These are phyloP conservation scores for Limnephilus lunatus DNA, from an alignment of 2,888 invertebrate species.

Conservation along the genomic window DNA sequence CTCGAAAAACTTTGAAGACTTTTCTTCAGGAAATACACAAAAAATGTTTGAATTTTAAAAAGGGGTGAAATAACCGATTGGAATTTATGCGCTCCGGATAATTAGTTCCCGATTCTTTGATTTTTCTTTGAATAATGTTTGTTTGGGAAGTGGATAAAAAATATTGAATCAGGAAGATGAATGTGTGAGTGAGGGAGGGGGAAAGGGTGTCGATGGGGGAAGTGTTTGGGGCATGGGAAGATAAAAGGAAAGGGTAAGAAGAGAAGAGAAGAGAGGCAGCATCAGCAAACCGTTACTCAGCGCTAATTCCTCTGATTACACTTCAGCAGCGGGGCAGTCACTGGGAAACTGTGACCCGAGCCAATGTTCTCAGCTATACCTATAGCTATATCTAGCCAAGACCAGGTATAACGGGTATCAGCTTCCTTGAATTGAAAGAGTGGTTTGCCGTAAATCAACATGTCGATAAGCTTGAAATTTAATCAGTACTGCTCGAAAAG, in stretches of 20 bases:
- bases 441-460: background rate
- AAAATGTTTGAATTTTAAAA: slow-evolving; percentile 16
- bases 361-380: slow-evolving; percentile 3
- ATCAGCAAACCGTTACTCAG: slow-evolving; percentile 66
- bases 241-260: slow-evolving; percentile 40
- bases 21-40: slow-evolving; percentile 28
- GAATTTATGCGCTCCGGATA: slow-evolving; percentile 60
- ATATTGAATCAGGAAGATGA: slow-evolving; percentile 53
- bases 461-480: background rate
- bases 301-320: slow-evolving; percentile 66
- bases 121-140: slow-evolving; percentile 63
- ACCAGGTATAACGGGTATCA: background rate
- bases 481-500: background rate
- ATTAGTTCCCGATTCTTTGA: slow-evolving; percentile 56
- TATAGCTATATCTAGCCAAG: background rate
- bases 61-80: slow-evolving; percentile 43
- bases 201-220: background rate
- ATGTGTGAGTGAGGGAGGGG: slow-evolving; percentile 16
- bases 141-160: slow-evolving; percentile 64
- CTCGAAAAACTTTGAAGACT: slow-evolving; percentile 12
- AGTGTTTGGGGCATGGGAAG: slow-evolving; percentile 35
- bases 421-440: background rate
- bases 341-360: slow-evolving; percentile 56
- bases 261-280: slow-evolving; percentile 53
- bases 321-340: slow-evolving; percentile 55